Percentiles rank a stretch among this genome's conserved stretches.
Conservation (phyloP, 2,797 vertebrate species). For the Allobates femoralis region DNA sequence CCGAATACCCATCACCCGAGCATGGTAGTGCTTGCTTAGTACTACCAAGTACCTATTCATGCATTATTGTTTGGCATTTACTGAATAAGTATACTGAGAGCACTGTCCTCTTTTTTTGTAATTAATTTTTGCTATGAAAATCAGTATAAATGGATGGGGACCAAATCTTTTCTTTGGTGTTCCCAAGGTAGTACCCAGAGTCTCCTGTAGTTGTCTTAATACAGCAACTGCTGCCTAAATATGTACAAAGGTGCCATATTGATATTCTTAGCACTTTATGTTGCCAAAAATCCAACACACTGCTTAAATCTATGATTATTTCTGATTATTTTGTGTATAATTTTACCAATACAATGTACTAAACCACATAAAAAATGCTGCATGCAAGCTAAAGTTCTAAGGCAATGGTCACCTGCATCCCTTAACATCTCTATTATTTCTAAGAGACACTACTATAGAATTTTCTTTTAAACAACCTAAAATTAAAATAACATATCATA, state of each 20-base stretch:
- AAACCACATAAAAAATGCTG: background rate
- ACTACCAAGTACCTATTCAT: background rate
- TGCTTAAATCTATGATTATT: background rate
- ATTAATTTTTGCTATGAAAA: no score
- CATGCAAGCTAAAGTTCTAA: background rate
- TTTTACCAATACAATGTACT: background rate
- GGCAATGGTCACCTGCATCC: background rate
- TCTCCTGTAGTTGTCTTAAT: background rate
- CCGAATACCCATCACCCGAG: no score
- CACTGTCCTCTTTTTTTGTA: background rate
- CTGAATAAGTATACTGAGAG: background rate
- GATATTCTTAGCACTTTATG: background rate
- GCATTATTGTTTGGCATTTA: background rate
- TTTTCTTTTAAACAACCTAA: background rate
- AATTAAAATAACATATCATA: background rate
- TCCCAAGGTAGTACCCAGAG: no score
- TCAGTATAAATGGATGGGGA: no score
- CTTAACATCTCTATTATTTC: background rate
- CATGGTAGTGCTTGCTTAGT: no score
- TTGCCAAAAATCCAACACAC: background rate
- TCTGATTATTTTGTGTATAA: background rate
- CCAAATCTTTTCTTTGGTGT: background rate
- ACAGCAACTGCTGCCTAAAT: background rate
- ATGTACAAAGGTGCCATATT: background rate
- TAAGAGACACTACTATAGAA: background rate